Percentiles rank a stretch among this genome's conserved stretches.
phyloP scores from a whole-genome alignment of 2,113 vertebrate species.

The Limanda limanda region DNA sequence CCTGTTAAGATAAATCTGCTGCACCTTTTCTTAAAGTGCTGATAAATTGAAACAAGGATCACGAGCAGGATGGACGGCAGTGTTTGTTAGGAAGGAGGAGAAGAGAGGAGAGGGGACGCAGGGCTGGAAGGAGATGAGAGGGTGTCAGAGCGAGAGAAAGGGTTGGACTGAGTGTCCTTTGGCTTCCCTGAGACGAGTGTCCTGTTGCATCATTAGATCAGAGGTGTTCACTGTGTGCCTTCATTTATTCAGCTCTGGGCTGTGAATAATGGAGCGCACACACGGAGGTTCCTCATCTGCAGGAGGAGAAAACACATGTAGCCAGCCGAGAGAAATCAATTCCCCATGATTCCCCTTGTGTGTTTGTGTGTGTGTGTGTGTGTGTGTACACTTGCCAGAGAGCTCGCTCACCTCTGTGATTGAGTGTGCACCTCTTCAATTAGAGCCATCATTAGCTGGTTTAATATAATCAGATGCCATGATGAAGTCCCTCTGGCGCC shows the following conservation, averaged over 20 bases:
- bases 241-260: conserved; percentile 51
- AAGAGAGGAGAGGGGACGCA: neutral
- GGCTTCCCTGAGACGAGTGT: conserved; percentile 45
- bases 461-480: neutral
- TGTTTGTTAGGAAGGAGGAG: neutral
- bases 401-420: neutral
- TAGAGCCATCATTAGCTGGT: neutral
- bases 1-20: conserved; percentile 14
- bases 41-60: conserved; percentile 30
- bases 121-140: conserved; percentile 23
- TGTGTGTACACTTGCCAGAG: neutral
- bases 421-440: neutral
- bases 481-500: neutral
- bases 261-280: conserved; percentile 53
- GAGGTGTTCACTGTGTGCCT: conserved; percentile 48
- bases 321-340: conserved; percentile 7
- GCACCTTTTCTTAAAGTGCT: conserved; percentile 3
- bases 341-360: neutral
- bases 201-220: conserved; percentile 47
- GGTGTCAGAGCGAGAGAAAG: conserved; percentile 8
- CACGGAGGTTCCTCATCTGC: conserved; percentile 26
- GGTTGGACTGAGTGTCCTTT: conserved; percentile 39
- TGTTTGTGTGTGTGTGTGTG: neutral
- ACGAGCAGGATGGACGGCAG: neutral
- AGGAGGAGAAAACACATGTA: neutral